These are phyloP conservation scores for Yponomeuta malinellus DNA, from an alignment of 2,888 invertebrate genomes.

Conservation along the genomic window DNA sequence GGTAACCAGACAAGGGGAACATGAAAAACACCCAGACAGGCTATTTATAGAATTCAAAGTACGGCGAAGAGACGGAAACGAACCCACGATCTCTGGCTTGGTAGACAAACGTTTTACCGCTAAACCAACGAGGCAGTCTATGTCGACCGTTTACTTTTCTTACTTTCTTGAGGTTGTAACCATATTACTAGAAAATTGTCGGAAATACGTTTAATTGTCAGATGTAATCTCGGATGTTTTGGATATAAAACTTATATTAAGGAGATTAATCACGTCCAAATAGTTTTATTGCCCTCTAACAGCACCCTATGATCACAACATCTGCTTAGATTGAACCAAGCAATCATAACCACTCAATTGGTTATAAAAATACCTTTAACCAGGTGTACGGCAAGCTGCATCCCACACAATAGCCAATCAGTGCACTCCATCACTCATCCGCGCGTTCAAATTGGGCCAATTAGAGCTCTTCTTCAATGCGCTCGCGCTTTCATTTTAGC, in stretches of 20 bases:
- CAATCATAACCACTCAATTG: conserved; percentile 14
- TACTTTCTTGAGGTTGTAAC: too few species aligned
- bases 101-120: too few species aligned
- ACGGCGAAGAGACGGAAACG: too few species aligned
- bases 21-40: too few species aligned
- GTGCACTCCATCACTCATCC: conserved; percentile 44
- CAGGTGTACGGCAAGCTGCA: conserved; percentile 52
- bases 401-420: conserved; percentile 61
- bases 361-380: conserved; percentile 12
- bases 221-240: not conserved
- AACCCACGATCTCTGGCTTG: too few species aligned
- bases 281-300: conserved; percentile 9
- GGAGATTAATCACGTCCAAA: too few species aligned
- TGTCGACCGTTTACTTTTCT: too few species aligned
- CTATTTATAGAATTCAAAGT: too few species aligned
- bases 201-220: too few species aligned
- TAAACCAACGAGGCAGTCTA: too few species aligned
- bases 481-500: conserved; percentile 11
- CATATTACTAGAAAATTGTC: too few species aligned
- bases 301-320: not conserved
- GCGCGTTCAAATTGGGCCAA: conserved; percentile 37
- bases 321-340: conserved; percentile 9
- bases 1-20: too few species aligned
- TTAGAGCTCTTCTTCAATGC: conserved; percentile 33
- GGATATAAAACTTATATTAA: not conserved